A percentile compares a stretch with the other conserved stretches of the same genome.
Evolutionary conservation across 2,797 vertebrate genomes (phyloP).

Genomic region (Falco cherrug): DNA sequence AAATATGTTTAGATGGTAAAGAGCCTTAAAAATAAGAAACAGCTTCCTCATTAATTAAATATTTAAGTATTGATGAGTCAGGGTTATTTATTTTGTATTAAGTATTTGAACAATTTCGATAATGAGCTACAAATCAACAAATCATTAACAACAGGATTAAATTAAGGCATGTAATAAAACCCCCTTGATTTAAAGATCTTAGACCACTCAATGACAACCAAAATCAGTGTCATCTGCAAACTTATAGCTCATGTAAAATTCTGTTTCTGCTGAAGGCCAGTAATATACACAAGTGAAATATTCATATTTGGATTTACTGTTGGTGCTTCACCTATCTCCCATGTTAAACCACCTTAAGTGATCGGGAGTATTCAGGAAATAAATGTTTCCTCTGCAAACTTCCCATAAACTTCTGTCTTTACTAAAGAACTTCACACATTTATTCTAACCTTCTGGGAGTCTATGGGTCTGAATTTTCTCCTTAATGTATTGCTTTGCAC

Average conservation of each 20-base stretch:
- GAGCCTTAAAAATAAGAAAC: neutral
- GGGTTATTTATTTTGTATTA: neutral
- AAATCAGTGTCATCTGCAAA: neutral
- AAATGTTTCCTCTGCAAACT: neutral
- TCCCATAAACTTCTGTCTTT: neutral
- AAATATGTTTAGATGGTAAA: neutral
- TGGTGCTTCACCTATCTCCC: neutral
- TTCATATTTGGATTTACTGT: neutral
- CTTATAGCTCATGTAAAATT: rapidly evolving
- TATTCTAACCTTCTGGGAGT: neutral
- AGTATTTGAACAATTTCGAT: neutral
- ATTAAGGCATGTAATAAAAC: rapidly evolving
- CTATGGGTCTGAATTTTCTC: neutral
- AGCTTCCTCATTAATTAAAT: neutral
- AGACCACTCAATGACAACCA: neutral
- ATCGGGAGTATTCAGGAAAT: neutral
- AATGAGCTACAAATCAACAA: neutral
- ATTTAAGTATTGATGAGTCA: neutral
- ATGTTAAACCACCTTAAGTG: rapidly evolving
- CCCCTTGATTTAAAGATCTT: neutral
- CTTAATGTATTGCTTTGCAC: neutral
- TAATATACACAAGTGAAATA: neutral
- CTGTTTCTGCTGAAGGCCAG: neutral
- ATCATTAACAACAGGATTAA: neutral
- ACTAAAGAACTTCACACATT: neutral